Evolutionary conservation across 2,888 invertebrate species (phyloP), one percentile per base, ranked within the genome.

Genomic region (Heterodera filipjevi): DNA sequence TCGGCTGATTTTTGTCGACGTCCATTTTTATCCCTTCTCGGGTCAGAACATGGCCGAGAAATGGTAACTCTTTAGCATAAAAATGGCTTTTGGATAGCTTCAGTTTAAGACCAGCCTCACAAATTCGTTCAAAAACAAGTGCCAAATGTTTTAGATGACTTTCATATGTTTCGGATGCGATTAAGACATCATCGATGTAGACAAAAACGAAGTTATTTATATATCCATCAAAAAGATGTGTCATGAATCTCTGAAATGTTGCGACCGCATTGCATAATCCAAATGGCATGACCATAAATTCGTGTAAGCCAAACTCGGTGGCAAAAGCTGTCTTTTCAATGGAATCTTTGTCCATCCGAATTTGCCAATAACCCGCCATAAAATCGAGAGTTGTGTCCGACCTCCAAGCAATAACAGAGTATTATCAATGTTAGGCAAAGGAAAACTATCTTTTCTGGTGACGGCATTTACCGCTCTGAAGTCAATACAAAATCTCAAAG

Each of bases 201-300:
- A 82, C 79, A 27, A 46, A 76, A 0, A 79, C 79, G n/a, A 53
- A 71, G 33, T 76, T 27, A 22, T 66, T 71, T 16, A 80, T n/a
- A 22, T 73, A 53, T 8, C 79, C 80, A 19, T 64, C 64, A 16
- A 85, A 66, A 2, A 84, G 53, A 27, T 44, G 74, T n/a, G 86
- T 80, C 84, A 87, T 86, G 19, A 81, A 77, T 14, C 85, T 80
- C 71, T 85, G 83, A 71, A 85, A 87, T 1, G 85, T 84, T 0
- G 81, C 80, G 3, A 82, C 82, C 0, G 85, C 85, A 75, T 85
- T 85, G 2, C 39, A 39, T 12, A 39, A 39, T 0, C 39, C 39
- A 12, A 39, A 39, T 39, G 39, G 39, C 39, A 87, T 84, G 2
- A 82, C 81, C 16, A 77, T 81, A 66, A 85, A 89, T 76, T 89